Evolutionary conservation across 2,113 vertebrate genomes (phyloP), one percentile per base, ranked within the genome.

Genomic region (Anser cygnoides): DNA sequence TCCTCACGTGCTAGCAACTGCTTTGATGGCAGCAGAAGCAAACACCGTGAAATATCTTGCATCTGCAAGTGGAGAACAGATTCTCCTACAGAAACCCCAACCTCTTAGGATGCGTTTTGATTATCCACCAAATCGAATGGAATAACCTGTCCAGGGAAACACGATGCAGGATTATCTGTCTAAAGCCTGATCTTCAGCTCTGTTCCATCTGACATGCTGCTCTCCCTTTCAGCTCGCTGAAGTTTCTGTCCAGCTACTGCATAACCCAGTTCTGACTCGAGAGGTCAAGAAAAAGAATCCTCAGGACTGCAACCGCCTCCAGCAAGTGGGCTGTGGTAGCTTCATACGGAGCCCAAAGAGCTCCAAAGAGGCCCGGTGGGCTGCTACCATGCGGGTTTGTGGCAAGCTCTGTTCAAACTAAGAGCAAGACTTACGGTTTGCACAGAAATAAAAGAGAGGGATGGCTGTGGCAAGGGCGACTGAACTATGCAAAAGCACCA

Each of bases 401-500:
- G 62, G 28, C 22, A 78, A 63, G 22, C 15, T 31, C 52, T n/a
- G 26, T 8, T 18, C 22, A 52, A 83, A 74, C 26, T 16, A 61
- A n/a, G 26, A 85, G 25, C 16, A 68, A 65, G 29, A 46, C 5
- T 31, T 23, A 35, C 2, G 2, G 21, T 28, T 70, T 25, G 29
- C 13, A 25, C 4, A 17, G 19, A 4, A 43, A 21, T 46, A 72
- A 31, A 37, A 2, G 9, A 52, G 39, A 52, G 31, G 9, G 6
- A 29, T 26, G 29, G 6, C 66, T 57, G 31, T 14, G 58, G 37
- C 33, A 21, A 5, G 22, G 23, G 15, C 39, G 46, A 31, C 49
- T 31, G 43, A 66, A 13, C 39, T 15, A 3, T 0, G 0, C 8
- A 11, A 10, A 50, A 84, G n/a, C 7, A 2, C 31, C 1, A 6